Conservation (phyloP, 2,888 invertebrate species). For the Unio pictorum region DNA sequence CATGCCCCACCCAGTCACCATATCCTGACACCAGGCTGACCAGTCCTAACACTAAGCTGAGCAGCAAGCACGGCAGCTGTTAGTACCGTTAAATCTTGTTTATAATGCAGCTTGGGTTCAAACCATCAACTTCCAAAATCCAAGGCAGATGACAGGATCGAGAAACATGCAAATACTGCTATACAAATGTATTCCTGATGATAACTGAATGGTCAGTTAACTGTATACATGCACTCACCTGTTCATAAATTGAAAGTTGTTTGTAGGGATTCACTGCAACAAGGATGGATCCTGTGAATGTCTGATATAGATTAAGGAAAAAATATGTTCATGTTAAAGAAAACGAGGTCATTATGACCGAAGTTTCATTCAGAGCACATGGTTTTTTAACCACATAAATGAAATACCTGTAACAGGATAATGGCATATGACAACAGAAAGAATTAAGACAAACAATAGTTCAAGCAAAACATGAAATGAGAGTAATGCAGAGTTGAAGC, state of each 20-base stretch:
- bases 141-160: background rate
- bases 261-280: conserved; percentile 94
- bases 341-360: background rate
- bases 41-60: background rate
- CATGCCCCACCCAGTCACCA: no score
- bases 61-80: background rate
- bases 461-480: no score
- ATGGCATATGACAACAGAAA: no score
- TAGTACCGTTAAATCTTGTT: background rate
- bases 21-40: background rate
- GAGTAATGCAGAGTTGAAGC: no score
- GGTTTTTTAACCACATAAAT: background rate
- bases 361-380: background rate
- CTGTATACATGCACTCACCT: conserved; percentile 78
- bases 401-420: no score
- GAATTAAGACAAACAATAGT: no score
- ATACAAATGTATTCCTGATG: no score
- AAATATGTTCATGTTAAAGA: conserved; percentile 4
- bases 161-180: no score
- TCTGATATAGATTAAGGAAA: conserved; percentile 74
- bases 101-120: background rate
- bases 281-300: conserved; percentile 92
- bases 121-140: background rate
- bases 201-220: no score
- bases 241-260: conserved; percentile 93